phyloP scores from a whole-genome alignment of 2,888 invertebrate species.

The Eupithecia abbreviata region DNA sequence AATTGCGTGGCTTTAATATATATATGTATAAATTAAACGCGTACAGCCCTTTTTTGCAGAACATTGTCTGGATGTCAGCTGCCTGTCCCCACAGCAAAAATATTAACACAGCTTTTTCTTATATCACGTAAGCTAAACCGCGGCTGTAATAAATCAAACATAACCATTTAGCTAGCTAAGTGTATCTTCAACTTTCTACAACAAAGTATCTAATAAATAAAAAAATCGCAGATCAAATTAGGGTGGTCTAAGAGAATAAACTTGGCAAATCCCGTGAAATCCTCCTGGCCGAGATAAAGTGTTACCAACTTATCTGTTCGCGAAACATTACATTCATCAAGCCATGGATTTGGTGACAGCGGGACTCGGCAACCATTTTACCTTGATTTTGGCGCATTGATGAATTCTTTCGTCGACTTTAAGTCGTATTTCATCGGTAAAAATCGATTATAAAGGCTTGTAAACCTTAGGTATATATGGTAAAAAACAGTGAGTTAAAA shows the following conservation, averaged over 20 bases:
- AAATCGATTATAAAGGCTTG: not conserved
- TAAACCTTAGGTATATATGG: too few relatives aligned
- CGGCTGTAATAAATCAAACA: not conserved
- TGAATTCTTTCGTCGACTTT: too few relatives aligned
- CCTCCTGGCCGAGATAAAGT: conserved; percentile 34
- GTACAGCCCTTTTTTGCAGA: too few relatives aligned
- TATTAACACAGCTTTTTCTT: not conserved
- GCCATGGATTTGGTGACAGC: too few relatives aligned
- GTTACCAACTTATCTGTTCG: not conserved
- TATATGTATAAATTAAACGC: too few relatives aligned
- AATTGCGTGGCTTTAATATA: too few relatives aligned
- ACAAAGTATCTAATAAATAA: conserved; percentile 12
- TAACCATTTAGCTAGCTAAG: not conserved
- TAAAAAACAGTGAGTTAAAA: too few relatives aligned
- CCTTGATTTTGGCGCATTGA: too few relatives aligned
- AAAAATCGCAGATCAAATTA: conserved; percentile 32
- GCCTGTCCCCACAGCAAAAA: too few relatives aligned
- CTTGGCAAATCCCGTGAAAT: conserved; percentile 37
- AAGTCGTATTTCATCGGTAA: not conserved
- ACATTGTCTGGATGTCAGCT: too few relatives aligned
- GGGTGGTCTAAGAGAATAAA: conserved; percentile 33
- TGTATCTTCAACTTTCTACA: conserved; percentile 3
- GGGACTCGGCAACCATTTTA: too few relatives aligned
- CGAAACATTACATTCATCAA: not conserved
- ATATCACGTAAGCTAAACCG: not conserved